A percentile compares a stretch with the other conserved stretches of the same genome.
phyloP scores from a whole-genome alignment of 2,888 invertebrate species.

The Lasioglossum figueresi region DNA sequence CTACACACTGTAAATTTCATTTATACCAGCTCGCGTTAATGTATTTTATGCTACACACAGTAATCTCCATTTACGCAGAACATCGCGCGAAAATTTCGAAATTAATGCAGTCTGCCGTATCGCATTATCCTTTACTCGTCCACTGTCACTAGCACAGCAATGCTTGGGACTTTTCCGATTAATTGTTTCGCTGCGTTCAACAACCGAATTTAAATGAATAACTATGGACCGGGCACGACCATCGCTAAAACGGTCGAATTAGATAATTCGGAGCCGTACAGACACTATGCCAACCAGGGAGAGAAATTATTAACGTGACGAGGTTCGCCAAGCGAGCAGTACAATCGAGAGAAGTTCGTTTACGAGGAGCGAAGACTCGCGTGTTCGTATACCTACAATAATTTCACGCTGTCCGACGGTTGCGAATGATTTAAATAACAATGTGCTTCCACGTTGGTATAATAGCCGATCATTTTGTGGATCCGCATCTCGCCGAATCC shows the following conservation, averaged over 20 bases:
- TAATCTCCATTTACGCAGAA: neutral
- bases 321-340: neutral
- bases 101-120: constrained; percentile 2
- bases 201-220: neutral
- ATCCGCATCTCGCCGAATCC: neutral
- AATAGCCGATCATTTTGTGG: neutral
- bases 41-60: neutral
- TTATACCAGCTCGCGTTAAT: neutral
- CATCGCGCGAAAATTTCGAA: neutral
- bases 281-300: neutral
- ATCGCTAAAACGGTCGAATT: neutral
- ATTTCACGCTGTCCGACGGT: neutral
- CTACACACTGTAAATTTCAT: neutral
- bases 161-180: constrained; percentile 1
- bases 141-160: neutral
- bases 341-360: constrained; percentile 7
- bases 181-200: neutral
- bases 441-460: neutral
- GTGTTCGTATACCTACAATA: neutral
- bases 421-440: constrained; percentile 8
- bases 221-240: neutral
- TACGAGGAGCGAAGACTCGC: neutral
- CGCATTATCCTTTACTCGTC: neutral
- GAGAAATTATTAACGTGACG: constrained; percentile 3
- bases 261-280: neutral